Percentiles rank a stretch among this genome's conserved stretches.
These are phyloP conservation scores for Coluber constrictor DNA, from an alignment of 2,797 vertebrate species.

Conservation along the genomic window DNA sequence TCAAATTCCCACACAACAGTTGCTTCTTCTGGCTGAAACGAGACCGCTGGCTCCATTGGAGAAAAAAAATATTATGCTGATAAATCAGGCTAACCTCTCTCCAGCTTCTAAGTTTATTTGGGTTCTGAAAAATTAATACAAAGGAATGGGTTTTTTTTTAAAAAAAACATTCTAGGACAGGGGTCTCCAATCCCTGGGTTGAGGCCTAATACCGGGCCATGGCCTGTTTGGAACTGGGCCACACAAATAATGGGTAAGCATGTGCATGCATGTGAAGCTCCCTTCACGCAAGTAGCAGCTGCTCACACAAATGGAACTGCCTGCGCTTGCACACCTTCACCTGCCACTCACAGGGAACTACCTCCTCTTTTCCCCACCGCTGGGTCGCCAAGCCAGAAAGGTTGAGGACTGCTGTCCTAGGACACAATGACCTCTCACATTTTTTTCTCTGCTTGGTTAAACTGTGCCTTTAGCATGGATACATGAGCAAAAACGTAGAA, in stretches of 20 bases:
- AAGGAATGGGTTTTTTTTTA: background rate
- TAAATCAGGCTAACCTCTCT: background rate
- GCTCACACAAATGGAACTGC: background rate
- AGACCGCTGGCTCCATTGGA: background rate
- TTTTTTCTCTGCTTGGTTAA: background rate
- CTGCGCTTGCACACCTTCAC: accelerated
- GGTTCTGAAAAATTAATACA: slow-evolving; percentile 13
- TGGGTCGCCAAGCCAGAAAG: too few relatives aligned
- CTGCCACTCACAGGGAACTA: too few relatives aligned
- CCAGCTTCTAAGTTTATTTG: slow-evolving; percentile 1
- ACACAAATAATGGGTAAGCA: background rate
- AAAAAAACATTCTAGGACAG: background rate
- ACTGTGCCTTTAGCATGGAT: background rate
- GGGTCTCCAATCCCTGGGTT: background rate
- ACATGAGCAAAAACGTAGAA: background rate
- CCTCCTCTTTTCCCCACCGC: too few relatives aligned
- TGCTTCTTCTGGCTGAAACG: background rate
- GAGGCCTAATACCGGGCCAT: background rate
- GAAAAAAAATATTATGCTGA: background rate
- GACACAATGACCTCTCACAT: background rate
- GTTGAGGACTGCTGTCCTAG: too few relatives aligned
- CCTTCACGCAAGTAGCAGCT: background rate
- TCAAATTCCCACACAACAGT: slow-evolving; percentile 6
- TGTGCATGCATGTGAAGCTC: accelerated
- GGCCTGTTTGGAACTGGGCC: background rate